Evolutionary conservation across 2,888 invertebrate genomes (phyloP), one percentile per base, ranked within the genome.

Genomic region (Alsophila aescularia): DNA sequence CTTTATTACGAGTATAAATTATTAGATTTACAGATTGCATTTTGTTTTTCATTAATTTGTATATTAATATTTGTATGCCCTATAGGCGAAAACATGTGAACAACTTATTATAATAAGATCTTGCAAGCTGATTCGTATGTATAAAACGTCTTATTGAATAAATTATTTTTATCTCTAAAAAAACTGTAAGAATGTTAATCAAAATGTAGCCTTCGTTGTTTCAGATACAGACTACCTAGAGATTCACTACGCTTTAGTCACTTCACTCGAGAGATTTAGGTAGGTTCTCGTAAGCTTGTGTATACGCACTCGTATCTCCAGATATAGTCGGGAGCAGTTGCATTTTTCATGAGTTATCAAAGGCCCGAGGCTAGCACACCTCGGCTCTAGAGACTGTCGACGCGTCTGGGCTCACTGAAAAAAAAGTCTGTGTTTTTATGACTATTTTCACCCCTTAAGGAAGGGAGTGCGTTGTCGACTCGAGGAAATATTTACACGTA

Each of bases 321-420:
- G 70, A 74, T 76, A 72, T 77, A 74, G 75, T 71, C 66, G 70
- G 67, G 64, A 74, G 67, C 64, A 74, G 75, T 81, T 87, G 85
- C 83, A 86, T 87, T 79, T 87, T 89, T 86, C 84, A 88, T 86
- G 81, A 85, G 81, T 72, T 82, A 75, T 83, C 83, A 85, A 84
- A 85, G 78, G 79, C 81, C 75, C 53, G 60, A 54, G 79, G 79
- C 77, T 67, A 73, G 70, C 50, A 66, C 70, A 70, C 69, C 70
- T 72, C 74, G 58, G 58, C 56, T 51, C 45, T 58, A 61, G 55
- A 64, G 71, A 54, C 62, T 63, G 60, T 21, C 44, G 70, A 62
- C 64, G 61, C 64, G 73, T 66, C 70, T 72, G 72, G 70, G 62
- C 63, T 57, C 71, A 55, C 44, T 54, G 64, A 70, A 75, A 77